These are phyloP conservation scores for Halesus radiatus DNA, from an alignment of 1,140 invertebrate species.

Conservation along the genomic window DNA sequence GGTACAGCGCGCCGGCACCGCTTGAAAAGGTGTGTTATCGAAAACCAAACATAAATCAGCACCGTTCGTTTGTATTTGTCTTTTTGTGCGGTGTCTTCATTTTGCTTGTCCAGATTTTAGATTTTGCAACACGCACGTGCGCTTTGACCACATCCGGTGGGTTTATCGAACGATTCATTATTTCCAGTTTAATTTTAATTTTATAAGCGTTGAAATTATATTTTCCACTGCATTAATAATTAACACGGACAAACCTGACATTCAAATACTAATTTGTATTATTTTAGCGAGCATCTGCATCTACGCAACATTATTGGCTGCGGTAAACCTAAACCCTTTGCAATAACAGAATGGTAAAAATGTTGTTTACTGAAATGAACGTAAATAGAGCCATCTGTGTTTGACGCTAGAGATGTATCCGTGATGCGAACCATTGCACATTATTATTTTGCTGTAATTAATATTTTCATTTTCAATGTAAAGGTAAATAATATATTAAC, in stretches of 20 bases:
- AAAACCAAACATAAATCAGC: not conserved
- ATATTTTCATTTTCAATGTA: no score
- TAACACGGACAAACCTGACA: not conserved
- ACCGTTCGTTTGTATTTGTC: not conserved
- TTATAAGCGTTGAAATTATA: not conserved
- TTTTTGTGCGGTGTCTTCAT: not conserved
- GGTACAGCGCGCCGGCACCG: not conserved
- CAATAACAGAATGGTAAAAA: not conserved
- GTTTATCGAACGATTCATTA: conserved; percentile 23
- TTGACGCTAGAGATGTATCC: not conserved
- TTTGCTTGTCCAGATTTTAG: not conserved
- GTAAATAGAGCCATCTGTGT: conserved; percentile 30
- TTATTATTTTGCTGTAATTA: not conserved
- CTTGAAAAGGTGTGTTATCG: conserved; percentile 12
- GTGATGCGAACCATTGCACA: conserved; percentile 6
- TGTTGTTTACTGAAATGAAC: not conserved
- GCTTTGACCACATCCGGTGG: conserved; percentile 31
- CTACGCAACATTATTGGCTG: no score
- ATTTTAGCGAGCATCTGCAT: not conserved
- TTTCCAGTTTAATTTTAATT: conserved; percentile 6
- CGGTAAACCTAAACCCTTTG: no score
- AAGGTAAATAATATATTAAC: no score
- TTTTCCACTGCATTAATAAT: not conserved
- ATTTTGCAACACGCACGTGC: conserved; percentile 26
- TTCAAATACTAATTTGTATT: not conserved